These are phyloP conservation scores for Regulus satrapa DNA, from an alignment of 2,113 vertebrate species.

Conservation along the genomic window DNA sequence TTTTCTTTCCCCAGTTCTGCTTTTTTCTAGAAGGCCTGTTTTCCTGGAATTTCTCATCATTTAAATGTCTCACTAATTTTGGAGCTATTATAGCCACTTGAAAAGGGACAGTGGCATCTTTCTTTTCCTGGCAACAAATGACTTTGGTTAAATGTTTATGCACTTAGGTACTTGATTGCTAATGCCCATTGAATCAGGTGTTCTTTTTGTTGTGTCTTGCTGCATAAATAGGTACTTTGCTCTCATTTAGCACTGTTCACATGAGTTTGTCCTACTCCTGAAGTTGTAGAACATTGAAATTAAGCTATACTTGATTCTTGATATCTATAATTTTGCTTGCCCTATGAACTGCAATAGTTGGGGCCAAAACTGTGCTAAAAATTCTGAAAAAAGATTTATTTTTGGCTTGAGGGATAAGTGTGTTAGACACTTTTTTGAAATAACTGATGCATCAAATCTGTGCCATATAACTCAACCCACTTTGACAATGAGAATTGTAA, in stretches of 20 bases:
- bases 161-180: not conserved
- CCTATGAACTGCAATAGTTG: not conserved
- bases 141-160: not conserved
- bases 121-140: not conserved
- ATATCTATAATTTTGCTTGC: not conserved
- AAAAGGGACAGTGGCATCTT: not conserved
- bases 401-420: not conserved
- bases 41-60: not conserved
- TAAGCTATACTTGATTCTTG: not conserved
- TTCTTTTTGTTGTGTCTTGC: not conserved
- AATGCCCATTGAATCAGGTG: accelerated
- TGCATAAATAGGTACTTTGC: not conserved
- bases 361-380: not conserved
- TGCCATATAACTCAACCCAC: not conserved
- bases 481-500: not conserved
- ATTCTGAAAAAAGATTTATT: not conserved
- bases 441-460: not conserved
- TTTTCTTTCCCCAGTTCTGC: not conserved
- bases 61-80: not conserved
- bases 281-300: not conserved
- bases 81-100: not conserved
- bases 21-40: not conserved
- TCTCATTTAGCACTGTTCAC: not conserved
- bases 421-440: not conserved
- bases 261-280: not conserved